Base-by-base conservation (phyloP, 2,888 invertebrate species). In the Drosophila nr. perissopoda region DNA sequence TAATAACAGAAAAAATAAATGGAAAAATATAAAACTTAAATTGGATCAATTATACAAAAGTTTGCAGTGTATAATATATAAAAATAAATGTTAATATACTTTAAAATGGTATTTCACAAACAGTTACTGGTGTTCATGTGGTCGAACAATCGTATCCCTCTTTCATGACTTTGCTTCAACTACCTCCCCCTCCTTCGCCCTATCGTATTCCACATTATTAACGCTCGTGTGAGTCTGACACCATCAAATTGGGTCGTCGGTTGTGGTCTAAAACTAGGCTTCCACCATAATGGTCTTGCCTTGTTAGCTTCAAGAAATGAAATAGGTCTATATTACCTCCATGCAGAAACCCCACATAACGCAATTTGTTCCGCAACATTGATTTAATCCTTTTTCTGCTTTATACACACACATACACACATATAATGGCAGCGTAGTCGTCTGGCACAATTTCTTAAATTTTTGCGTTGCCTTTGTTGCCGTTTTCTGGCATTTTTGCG, bases 351-450 rank as follows among this genome's bases (percentile, higher is more conserved):
- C 54, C 70, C 75, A 75, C 74, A 85, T 78, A 86, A 77, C 80
- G 62, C 86, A 87, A 87, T 87, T 87, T 87, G 87, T 87, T 87
- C 90, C 87, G 78, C 83, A 83, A 87, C 87, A 87, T 87, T 87
- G 90, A 85, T 90, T 87, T 89, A 90, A 87, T 90, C 87, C 87
- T 87, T 87, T 89, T 82, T 67, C 69, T 78, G 54, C 71, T 57
- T 27, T 57, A 63, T 69, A 71, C 58, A 75, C 65, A 56, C 31
- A 33, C 29, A 57, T 45, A 66, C 68, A 64, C 54, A 59, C 38
- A 60, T 11, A 45, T 56, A 66, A 73, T 60, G 58, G 40, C 45
- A 54, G 40, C 42, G 48, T 56, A 64, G 63, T 73, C 64, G 76
- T 73, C 70, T 76, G 79, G 67, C 73, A 73, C 51, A 79, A 67